phyloP scores from a whole-genome alignment of 2,113 vertebrate genomes.

The Emydura subglobosa region DNA sequence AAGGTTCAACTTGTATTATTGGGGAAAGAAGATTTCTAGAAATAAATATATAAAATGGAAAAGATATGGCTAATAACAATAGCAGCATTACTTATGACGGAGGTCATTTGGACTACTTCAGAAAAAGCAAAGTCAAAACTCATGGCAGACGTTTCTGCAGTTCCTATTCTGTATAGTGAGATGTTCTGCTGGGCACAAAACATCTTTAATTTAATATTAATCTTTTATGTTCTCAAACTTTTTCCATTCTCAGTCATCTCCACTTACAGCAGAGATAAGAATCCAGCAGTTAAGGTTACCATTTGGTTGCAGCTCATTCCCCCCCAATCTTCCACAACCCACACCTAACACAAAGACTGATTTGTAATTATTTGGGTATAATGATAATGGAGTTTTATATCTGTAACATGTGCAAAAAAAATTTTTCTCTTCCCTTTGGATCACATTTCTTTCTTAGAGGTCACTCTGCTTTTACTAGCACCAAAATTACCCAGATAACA shows the following conservation, averaged over 20 bases:
- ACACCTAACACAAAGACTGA: neutral
- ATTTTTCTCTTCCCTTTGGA: conserved; percentile 5
- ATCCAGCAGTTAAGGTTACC: conserved; percentile 23
- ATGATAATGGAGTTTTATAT: conserved; percentile 51
- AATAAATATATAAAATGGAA: neutral
- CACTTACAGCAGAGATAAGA: conserved; percentile 28
- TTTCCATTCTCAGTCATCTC: conserved; percentile 40
- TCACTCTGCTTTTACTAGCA: conserved; percentile 37
- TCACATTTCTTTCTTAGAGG: conserved; percentile 45
- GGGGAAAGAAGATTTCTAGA: neutral
- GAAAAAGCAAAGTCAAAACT: neutral
- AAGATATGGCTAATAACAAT: neutral
- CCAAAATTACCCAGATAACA: conserved; percentile 18
- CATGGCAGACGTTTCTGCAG: neutral
- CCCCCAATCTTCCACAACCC: too few species aligned
- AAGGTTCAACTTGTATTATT: neutral
- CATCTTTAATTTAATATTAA: conserved; percentile 39
- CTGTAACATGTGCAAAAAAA: conserved; percentile 17
- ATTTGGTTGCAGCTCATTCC: neutral
- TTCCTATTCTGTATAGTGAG: conserved; percentile 29
- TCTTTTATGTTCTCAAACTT: conserved; percentile 5
- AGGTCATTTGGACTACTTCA: neutral
- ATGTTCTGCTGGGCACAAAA: neutral
- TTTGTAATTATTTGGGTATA: conserved; percentile 54
- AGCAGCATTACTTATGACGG: neutral